Conservation (phyloP, 2,797 vertebrate species). For the Catharus ustulatus region DNA sequence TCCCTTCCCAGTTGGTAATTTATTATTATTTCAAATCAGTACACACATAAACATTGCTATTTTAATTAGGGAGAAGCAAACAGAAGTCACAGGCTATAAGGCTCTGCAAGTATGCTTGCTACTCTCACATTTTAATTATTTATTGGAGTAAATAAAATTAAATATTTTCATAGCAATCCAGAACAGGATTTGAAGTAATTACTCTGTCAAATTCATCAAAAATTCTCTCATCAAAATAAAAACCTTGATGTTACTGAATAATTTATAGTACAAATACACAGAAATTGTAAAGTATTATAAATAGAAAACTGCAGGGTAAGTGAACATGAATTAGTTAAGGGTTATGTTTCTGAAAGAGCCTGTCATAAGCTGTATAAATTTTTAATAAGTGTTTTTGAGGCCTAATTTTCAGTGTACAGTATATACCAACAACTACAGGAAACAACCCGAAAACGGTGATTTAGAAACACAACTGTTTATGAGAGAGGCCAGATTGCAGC, state of each 20-base stretch:
- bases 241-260: conserved; percentile 84
- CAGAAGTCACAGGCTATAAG: conserved; percentile 77
- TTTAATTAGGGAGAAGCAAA: conserved; percentile 84
- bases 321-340: conserved; percentile 84
- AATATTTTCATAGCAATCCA: conserved; percentile 83
- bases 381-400: conserved; percentile 83
- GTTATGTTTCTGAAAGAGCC: conserved; percentile 80
- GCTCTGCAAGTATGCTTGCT: conserved; percentile 69
- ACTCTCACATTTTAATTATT: conserved; percentile 82
- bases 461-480: conserved; percentile 67
- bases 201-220: conserved; percentile 87
- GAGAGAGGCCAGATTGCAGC: conserved; percentile 64
- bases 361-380: conserved; percentile 82
- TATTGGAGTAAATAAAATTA: conserved; percentile 87
- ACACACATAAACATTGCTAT: conserved; percentile 74
- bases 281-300: conserved; percentile 83
- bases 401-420: conserved; percentile 73
- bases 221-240: conserved; percentile 86
- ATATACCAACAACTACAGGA: conserved; percentile 74
- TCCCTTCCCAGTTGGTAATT: conserved; percentile 63
- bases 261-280: conserved; percentile 85
- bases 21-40: conserved; percentile 75
- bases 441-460: conserved; percentile 65
- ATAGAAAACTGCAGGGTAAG: conserved; percentile 83
- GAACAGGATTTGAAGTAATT: conserved; percentile 85